A percentile compares a stretch with the other conserved stretches of the same genome.
Conservation (phyloP, 2,113 vertebrate genomes). For the Platysteira castanea region DNA sequence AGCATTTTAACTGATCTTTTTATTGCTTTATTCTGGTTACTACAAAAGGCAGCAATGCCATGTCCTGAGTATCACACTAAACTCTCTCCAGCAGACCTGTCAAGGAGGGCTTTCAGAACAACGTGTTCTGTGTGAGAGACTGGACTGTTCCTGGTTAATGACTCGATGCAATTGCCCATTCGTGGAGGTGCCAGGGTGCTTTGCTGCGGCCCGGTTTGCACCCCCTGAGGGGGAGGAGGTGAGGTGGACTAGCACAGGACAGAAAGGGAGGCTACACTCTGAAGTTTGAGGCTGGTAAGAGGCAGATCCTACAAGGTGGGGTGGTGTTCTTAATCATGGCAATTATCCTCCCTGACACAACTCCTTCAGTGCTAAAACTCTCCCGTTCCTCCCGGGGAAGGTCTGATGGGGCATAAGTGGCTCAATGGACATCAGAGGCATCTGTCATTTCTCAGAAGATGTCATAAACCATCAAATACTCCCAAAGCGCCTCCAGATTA, state of each 20-base stretch:
- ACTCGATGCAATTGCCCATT: neutral
- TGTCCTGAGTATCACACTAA: neutral
- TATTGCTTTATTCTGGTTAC: conserved; percentile 66
- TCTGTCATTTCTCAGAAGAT: neutral
- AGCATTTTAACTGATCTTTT: conserved; percentile 75
- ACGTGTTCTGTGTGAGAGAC: neutral
- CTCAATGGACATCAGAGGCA: neutral
- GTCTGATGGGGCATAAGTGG: neutral
- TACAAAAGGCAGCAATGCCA: conserved; percentile 54
- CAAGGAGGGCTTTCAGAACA: conserved; percentile 13
- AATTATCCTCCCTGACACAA: neutral
- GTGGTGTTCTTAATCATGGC: neutral
- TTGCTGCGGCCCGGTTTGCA: neutral
- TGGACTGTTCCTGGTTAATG: neutral
- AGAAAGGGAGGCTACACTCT: neutral
- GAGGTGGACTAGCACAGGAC: neutral
- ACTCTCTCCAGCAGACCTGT: neutral
- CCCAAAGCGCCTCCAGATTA: accelerated
- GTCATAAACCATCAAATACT: neutral
- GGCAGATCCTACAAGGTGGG: neutral
- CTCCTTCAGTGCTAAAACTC: neutral
- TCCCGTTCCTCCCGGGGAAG: accelerated
- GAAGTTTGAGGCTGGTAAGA: neutral
- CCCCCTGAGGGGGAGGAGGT: accelerated
- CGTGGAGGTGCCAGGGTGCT: neutral